Evolutionary conservation across 1,140 invertebrate species (phyloP), one percentile per base, ranked within the genome.

Genomic region (Onthophagus taurus): DNA sequence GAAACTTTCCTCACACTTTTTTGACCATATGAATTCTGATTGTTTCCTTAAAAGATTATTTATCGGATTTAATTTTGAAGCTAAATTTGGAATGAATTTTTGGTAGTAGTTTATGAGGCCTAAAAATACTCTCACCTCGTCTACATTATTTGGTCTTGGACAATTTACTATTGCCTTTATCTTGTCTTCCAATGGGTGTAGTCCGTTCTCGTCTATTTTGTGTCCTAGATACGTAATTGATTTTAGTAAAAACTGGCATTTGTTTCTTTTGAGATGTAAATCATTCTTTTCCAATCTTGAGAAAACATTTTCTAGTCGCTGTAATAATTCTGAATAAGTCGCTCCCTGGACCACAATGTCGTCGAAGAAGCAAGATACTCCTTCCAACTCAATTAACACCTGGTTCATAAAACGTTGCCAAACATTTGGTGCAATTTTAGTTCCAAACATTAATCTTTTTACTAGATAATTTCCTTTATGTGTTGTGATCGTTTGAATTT

Each of bases 361-460:
- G 30, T 65, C 61, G 2, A 67, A 38, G 31, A 60, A 50, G 19
- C 55, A 50, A 4, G 53, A 52, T n/a, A 59, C 51, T 0, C 56
- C 57, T 20, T 24, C n/a, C 5, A 65, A 53, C 3, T 53, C 53
- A 9, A 52, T 47, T 11, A 65, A 30, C 19, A 60, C 20, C 5
- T 42, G 24, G 11, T 65, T 56, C 52, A 66, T 60, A 12, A 62
- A 23, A 8, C 55, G 24, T 38, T 65, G 59, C 42, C 59, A 71
- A 18, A 68, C 69, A 19, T 64, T 67, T 19, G 65, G 68, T 29
- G 60, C 60, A 6, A 61, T 57, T 31, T 61, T 59, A 11, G 72
- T 59, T 2, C 71, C 66, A 54, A 68, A 72, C 7, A 61, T 58
- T 37, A 75, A 42, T 4, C 68, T 43, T 24, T 65, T 65, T 18